Conservation (phyloP, 1,140 invertebrate species). For the Triops longicaudatus region DNA sequence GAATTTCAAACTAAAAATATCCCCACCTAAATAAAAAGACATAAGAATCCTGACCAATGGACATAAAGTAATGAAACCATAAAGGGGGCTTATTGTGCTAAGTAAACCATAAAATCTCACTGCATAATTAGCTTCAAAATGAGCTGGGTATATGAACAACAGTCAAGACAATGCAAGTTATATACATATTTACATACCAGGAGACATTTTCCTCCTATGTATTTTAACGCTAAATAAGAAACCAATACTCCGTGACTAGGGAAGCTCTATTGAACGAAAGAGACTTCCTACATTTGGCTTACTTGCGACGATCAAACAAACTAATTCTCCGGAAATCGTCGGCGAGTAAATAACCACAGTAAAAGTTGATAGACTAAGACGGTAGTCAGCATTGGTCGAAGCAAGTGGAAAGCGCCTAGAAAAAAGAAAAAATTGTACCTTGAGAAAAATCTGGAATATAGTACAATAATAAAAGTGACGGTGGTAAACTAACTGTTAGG, state of each 20-base stretch:
- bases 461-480: no score
- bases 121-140: not conserved
- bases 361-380: not conserved
- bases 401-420: not conserved
- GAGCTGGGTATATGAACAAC: slow-evolving; percentile 1
- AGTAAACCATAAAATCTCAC: not conserved
- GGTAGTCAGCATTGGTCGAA: not conserved
- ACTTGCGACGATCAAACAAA: not conserved
- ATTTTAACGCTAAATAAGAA: not conserved
- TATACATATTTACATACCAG: not conserved
- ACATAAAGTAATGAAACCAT: not conserved
- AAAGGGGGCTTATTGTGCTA: not conserved
- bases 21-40: no score
- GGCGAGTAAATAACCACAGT: not conserved
- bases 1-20: no score
- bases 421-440: not conserved
- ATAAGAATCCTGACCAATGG: not conserved
- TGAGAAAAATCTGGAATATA: not conserved
- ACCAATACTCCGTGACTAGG: not conserved
- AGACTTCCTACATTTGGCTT: not conserved
- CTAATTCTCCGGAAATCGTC: not conserved
- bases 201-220: not conserved
- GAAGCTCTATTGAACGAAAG: not conserved
- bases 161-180: not conserved
- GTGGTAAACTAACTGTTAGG: no score